A percentile compares a stretch with the other conserved stretches of the same genome.
Conservation (phyloP, 2,797 vertebrate genomes). For the Ispidina lecontei region DNA sequence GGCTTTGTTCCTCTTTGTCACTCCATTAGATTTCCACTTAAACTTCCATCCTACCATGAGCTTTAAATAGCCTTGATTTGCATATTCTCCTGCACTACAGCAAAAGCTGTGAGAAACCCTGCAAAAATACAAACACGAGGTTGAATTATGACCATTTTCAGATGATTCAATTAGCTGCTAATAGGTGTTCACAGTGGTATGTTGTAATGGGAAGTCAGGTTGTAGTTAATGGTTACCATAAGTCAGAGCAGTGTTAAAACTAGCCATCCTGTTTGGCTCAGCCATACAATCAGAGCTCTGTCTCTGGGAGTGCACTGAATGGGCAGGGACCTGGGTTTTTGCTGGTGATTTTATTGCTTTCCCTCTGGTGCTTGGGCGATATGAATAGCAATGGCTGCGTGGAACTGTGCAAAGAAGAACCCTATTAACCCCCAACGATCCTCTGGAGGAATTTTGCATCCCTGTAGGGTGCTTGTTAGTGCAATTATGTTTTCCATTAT, state of each 20-base stretch:
- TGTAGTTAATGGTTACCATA: constrained; percentile 76
- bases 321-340: constrained; percentile 51
- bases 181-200: constrained; percentile 67
- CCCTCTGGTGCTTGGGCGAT: neutral
- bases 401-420: constrained; percentile 46
- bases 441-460: constrained; percentile 34
- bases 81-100: constrained; percentile 4
- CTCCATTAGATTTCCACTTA: constrained; percentile 21
- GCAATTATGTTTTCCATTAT: constrained; percentile 63
- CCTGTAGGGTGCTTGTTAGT: constrained; percentile 58
- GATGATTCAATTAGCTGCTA: constrained; percentile 73
- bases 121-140: neutral
- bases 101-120: neutral
- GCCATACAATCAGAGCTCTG: constrained; percentile 73
- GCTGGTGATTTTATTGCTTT: constrained; percentile 70
- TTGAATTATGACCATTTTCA: constrained; percentile 65
- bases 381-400: constrained; percentile 35
- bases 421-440: constrained; percentile 36
- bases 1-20: constrained; percentile 43
- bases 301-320: constrained; percentile 40
- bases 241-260: constrained; percentile 65
- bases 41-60: neutral
- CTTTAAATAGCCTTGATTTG: constrained; percentile 39
- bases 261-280: constrained; percentile 63
- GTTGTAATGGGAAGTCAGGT: constrained; percentile 73